Conservation (phyloP, 2,113 vertebrate genomes). For the Nothocercus julius region DNA sequence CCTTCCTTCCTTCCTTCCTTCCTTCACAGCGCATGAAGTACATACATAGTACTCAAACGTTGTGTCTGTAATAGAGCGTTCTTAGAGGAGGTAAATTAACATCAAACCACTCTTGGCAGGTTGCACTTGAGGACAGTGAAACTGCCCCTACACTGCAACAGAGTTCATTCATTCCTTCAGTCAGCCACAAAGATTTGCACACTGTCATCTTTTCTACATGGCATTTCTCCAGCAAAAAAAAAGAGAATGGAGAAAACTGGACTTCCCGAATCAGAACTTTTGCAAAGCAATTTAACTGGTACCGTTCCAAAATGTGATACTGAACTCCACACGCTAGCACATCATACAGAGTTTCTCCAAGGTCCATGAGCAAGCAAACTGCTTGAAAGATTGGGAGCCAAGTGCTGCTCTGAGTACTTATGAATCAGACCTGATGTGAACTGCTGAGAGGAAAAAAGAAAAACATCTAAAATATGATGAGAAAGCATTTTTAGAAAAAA, state of each 20-base stretch:
- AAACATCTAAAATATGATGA: background rate
- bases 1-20: background rate
- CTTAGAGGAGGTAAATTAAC: background rate
- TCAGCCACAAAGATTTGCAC: background rate
- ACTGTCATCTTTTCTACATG: background rate
- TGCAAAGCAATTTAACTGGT: background rate
- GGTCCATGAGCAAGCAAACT: background rate
- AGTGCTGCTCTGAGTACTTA: background rate
- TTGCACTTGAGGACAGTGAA: background rate
- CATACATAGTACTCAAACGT: background rate
- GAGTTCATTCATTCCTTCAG: background rate
- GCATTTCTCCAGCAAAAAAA: background rate
- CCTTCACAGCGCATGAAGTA: background rate
- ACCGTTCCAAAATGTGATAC: background rate
- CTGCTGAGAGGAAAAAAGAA: background rate
- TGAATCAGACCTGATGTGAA: background rate
- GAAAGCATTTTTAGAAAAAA: background rate
- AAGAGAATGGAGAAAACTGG: background rate
- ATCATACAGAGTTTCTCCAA: background rate
- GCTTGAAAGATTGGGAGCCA: background rate
- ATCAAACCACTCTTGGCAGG: background rate
- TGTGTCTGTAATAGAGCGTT: background rate
- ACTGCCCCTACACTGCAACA: background rate
- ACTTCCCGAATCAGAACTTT: background rate
- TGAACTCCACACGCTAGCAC: background rate